Conservation (phyloP, 1,140 invertebrate genomes). For the Bathynomus jamesi region DNA sequence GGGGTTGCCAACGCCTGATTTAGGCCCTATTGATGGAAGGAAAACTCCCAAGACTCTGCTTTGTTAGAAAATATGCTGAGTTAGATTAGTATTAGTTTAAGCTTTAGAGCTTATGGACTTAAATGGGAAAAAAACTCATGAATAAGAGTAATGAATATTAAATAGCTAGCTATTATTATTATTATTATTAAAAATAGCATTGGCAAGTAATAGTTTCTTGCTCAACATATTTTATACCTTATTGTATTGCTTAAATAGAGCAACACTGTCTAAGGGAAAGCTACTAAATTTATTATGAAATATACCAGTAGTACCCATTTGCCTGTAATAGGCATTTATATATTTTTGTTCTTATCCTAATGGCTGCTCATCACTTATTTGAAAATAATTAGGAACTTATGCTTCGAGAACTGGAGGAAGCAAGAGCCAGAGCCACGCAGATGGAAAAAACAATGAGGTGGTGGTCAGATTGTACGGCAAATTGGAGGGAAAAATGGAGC, state of each 20-base stretch:
- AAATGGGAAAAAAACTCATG: too few species aligned
- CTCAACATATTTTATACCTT: neutral
- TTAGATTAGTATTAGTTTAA: too few species aligned
- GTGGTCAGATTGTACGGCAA: slow-evolving; percentile 89
- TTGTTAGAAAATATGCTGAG: too few species aligned
- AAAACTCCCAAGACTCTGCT: too few species aligned
- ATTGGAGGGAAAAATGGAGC: slow-evolving; percentile 93
- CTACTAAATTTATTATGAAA: neutral
- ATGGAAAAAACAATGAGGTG: slow-evolving; percentile 99
- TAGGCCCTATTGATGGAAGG: too few species aligned
- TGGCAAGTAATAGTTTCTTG: neutral
- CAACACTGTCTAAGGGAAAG: too few species aligned
- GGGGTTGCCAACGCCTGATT: neutral
- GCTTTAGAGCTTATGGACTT: too few species aligned
- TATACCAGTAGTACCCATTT: neutral
- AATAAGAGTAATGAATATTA: too few species aligned
- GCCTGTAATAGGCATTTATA: neutral
- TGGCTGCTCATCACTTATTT: neutral
- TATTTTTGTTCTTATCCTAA: neutral
- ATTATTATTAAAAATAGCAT: too few species aligned
- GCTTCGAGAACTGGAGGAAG: slow-evolving; percentile 77
- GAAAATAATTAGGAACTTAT: slow-evolving; percentile 44
- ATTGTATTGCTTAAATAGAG: neutral
- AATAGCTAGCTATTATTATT: too few species aligned
- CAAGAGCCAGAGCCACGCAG: slow-evolving; percentile 78